Evolutionary conservation across 2,113 vertebrate genomes (phyloP).

Genomic region (Periophthalmus modestus): DNA sequence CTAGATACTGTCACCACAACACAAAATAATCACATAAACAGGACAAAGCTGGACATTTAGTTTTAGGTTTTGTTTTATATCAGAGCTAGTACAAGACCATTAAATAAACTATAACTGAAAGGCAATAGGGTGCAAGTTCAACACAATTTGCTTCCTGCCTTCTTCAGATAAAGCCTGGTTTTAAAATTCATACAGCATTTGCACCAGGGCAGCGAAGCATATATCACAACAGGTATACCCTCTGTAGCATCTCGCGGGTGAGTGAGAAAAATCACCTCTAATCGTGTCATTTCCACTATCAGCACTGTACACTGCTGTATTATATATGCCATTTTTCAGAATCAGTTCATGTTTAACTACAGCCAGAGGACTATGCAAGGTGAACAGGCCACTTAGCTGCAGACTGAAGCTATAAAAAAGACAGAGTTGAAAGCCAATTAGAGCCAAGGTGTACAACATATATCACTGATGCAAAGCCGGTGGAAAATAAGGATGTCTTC

Average conservation of each 20-base stretch:
- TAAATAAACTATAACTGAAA: no score
- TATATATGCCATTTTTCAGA: constrained; percentile 2
- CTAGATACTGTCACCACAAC: no score
- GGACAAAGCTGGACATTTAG: no score
- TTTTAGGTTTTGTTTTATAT: no score
- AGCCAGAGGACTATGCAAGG: constrained; percentile 42
- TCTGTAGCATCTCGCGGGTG: constrained; percentile 4
- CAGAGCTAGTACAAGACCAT: no score
- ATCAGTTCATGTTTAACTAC: constrained; percentile 17
- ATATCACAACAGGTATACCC: background rate
- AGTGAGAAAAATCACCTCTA: background rate
- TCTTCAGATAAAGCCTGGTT: no score
- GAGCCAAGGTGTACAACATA: background rate
- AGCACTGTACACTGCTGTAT: background rate
- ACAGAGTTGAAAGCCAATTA: background rate
- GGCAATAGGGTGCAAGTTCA: no score
- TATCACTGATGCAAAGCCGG: background rate
- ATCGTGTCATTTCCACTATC: constrained; percentile 1
- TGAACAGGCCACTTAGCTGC: constrained; percentile 19
- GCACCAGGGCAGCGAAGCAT: background rate
- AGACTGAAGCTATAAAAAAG: background rate
- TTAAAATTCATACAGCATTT: background rate
- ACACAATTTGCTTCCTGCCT: no score
- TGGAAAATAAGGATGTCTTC: background rate
- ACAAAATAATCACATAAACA: no score